Conservation (phyloP, 2,888 invertebrate genomes). For the Cataglyphis albicans region DNA sequence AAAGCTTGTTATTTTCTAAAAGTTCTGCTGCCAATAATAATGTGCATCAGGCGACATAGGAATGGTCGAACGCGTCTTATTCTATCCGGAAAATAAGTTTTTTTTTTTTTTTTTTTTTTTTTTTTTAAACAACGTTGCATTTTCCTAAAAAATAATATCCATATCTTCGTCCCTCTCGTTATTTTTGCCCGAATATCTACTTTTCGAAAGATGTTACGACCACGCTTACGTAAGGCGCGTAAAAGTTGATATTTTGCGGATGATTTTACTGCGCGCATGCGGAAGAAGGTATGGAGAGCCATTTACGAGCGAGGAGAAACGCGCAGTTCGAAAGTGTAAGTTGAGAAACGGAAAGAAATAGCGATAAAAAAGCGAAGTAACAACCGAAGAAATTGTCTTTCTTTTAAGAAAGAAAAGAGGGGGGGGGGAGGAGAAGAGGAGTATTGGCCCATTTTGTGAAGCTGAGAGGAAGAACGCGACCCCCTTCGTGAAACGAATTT, state of each 20-base stretch:
- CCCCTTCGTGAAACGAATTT: conserved; percentile 9
- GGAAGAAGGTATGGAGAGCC: background rate
- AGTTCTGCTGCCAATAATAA: conserved; percentile 10
- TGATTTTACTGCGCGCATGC: conserved; percentile 24
- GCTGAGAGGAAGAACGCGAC: background rate
- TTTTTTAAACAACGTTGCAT: background rate
- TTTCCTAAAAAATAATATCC: background rate
- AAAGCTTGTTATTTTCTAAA: background rate
- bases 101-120: background rate
- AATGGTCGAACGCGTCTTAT: background rate
- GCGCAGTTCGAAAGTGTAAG: background rate
- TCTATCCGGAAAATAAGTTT: background rate
- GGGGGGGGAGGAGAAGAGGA: too few species aligned
- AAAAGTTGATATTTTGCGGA: conserved; percentile 26
- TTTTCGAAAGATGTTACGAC: conserved; percentile 7
- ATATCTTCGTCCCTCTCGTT: background rate
- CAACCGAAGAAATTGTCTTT: conserved; percentile 42
- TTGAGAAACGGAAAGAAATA: conserved; percentile 14
- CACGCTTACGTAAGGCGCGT: conserved; percentile 15
- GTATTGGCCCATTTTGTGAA: conserved; percentile 10
- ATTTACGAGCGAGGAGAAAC: conserved; percentile 31
- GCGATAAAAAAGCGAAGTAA: conserved; percentile 16
- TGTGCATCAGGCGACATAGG: background rate
- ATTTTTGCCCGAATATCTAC: conserved; percentile 3
- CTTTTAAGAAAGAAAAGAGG: background rate